Evolutionary conservation across 1,140 invertebrate genomes (phyloP), one percentile per base, ranked within the genome.

Genomic region (Pectinophora gossypiella): DNA sequence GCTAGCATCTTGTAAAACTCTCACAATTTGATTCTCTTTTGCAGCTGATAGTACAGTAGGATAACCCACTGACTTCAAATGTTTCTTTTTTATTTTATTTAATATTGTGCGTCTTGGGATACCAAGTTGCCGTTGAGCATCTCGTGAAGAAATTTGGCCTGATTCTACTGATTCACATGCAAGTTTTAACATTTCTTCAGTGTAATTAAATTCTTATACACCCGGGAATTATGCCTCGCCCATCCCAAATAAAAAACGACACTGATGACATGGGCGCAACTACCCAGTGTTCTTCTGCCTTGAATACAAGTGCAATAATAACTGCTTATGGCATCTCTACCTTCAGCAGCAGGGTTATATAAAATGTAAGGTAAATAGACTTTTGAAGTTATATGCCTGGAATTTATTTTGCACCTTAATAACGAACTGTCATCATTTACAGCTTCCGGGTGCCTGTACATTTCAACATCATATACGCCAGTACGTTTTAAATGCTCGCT

Each of bases 71-170:
- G 51, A 15, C 13, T 66, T 62, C 3, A 19, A 13, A 21, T 62
- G 56, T 49, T 20, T 49, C 6, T 58, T 53, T 22, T 59, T 54
- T 42, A 55, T 38, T 56, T 61, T 65, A 36, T 65, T 59, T 47
- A 56, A 21, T 32, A 61, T 48, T 7, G 59, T 65, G 0, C 56
- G 36, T 20, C 56, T 42, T 22, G 63, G 59, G 0, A 66, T 66
- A 7, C 53, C 53, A 47, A 66, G 61, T 35, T 48, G 45, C 22
- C 42, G 22, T 47, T 59, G 44, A 1, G 63, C 59, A 22, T 61
- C 51, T 22, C n/a, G n/a, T 32, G 44, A 47, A 13, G 57, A 58
- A 20, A 63, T 47, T 43, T 52, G 19, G 1, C 23, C 32, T 35
- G 22, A 46, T 21, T 48, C 12, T 32, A 63, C 60, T 9, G 27